Evolutionary conservation across 2,888 invertebrate species (phyloP), one percentile per base, ranked within the genome.

Genomic region (Watsonalla cultraria): DNA sequence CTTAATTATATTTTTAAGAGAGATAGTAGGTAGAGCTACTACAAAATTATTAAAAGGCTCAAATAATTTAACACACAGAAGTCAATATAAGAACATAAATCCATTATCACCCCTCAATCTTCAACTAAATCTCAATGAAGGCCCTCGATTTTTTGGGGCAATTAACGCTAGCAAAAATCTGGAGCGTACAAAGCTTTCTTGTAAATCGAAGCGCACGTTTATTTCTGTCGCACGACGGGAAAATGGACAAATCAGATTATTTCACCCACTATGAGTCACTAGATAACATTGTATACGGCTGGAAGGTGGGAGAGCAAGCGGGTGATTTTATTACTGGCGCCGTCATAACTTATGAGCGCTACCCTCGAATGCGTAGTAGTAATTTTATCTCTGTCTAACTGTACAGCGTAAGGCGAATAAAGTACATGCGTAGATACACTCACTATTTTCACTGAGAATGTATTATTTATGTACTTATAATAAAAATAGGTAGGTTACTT

Each of bases 221-320:
- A 83, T 84, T 80, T 80, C 77, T 74, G 74, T 67, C 70, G 74
- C 67, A 74, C 80, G 78, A 78, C 77, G 82, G 82, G 87, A 82
- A 87, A 90, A 90, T 89, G 90, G 90, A 89, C 89, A 88, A 90
- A 90, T 90, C 90, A 84, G 90, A 90, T 90, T 90, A 89, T 87
- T 90, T 88, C 83, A 83, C 85, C 86, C 88, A 82, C 86, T 88
- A 88, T 86, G 86, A 88, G 84, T 78, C 80, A 74, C 74, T 82
- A 86, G 89, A 88, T 88, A 89, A 83, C 83, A 76, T 72, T 70
- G 66, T 64, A 66, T 58, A 59, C 47, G 45, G 63, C 64, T 46
- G 7, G 63, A 74, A 77, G 59, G 15, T n/a, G 62, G 0, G 54
- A 61, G 70, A 56, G 55, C 46, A 6, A 60, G 67, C 68, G 56